Evolutionary conservation across 1,140 invertebrate species (phyloP), one percentile per base, ranked within the genome.

Genomic region (Sycophaga agraensis): DNA sequence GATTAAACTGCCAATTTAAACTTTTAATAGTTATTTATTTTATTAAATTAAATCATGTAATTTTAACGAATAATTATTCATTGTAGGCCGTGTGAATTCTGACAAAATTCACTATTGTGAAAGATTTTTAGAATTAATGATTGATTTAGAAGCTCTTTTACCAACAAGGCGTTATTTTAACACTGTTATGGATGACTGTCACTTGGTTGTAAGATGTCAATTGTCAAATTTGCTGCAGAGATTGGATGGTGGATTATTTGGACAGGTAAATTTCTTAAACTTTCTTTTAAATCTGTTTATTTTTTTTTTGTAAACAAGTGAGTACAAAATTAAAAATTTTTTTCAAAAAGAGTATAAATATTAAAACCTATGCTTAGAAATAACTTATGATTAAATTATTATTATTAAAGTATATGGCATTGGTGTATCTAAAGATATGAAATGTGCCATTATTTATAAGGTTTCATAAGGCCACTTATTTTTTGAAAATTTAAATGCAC

Each of bases 151-250:
- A 76, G 94, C 96, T 19, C 82, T 98, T 53, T 80, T 99, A 64
- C 94, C 96, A 1, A 99, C 97, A 0, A 84, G 97, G 50, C 84
- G 97, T 48, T 99, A 98, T 81, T 97, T 99, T 75, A 98, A 99
- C 79, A 92, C 91, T 0, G 87, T 99, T 0, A 84, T 99, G 72
- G 96, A 99, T 80, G 94, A 97, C 78, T 89, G 90, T 66, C 96
- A 99, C 77, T 79, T 99, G 2, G 90, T 99, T 14, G 94, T 97
- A 0, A 86, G 91, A 42, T 96, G 94, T 74, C 87, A 91, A 66
- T 77, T 98, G 40, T 92, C 93, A 4, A 83, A 87, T 63, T 82
- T 98, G 11, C 73, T 86, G 14, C 81, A 86, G 55, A 82, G 93
- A 64, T 81, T 85, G 8, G 96, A 98, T 73, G 97, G 97, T 37